Evolutionary conservation across 2,113 vertebrate species (phyloP).

Genomic region (Conger conger): DNA sequence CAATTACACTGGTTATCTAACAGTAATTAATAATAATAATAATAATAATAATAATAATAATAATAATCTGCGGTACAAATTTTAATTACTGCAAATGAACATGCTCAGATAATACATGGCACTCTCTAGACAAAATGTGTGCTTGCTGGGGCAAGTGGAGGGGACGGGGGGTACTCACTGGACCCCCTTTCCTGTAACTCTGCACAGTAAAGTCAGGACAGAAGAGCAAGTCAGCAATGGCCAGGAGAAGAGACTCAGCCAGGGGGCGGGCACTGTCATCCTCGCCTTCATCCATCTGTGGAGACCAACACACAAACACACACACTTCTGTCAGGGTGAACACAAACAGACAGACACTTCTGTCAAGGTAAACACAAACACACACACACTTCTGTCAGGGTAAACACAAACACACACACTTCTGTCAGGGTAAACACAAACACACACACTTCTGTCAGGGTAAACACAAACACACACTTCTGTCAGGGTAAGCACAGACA

Average conservation of each 20-base stretch:
- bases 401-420: background rate
- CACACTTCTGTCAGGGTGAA: background rate
- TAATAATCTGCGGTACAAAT: no score
- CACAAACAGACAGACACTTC: conserved; percentile 35
- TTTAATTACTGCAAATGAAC: no score
- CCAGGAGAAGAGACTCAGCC: conserved; percentile 89
- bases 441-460: background rate
- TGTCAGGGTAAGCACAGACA: no score
- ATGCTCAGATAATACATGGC: no score
- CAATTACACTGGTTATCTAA: no score
- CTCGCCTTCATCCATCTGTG: conserved; percentile 82
- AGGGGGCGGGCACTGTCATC: conserved; percentile 86
- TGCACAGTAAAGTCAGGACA: conserved; percentile 96
- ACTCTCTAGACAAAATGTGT: no score
- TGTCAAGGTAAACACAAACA: conserved; percentile 52
- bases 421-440: no score
- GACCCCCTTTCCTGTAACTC: conserved; percentile 79
- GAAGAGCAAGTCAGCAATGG: conserved; percentile 93
- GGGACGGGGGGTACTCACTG: conserved; percentile 60
- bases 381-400: background rate
- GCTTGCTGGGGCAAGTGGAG: background rate
- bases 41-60: no score
- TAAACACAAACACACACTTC: background rate
- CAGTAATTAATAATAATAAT: no score
- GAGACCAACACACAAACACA: conserved; percentile 15